Evolutionary conservation across 2,797 vertebrate genomes (phyloP), one percentile per base, ranked within the genome.

Genomic region (Pteropus rufus): DNA sequence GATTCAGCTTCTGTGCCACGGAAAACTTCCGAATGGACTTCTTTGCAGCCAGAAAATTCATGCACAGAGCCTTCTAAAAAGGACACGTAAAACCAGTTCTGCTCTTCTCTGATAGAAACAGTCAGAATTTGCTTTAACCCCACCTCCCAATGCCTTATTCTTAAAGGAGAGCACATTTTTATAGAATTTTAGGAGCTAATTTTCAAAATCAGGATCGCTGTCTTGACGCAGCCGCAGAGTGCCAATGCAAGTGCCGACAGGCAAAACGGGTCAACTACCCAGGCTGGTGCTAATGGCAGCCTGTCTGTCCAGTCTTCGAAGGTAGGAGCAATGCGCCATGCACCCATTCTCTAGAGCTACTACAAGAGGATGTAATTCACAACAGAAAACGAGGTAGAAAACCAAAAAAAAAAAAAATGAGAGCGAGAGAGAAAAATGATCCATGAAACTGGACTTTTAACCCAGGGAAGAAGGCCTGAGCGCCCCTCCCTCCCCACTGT

Each of bases 201-300:
- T 92, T 90, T 67, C 41, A 81, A 77, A 72, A 60, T 15, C 0
- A 70, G 15, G n/a, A 5, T 0, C 15, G 41, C 70, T 70, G 12
- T 54, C 67, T 16, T 1, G 1, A 34, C 14, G 21, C 6, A 18
- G 9, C 24, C 58, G 64, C 39, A 69, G 15, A 64, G 26, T 10
- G 26, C 36, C 29, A 67, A n/a, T 29, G 60, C 26, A 41, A 34
- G 72, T 19, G 49, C 44, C 67, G 19, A 12, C 39, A 18, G 44
- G 11, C 18, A 29, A 29, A 77, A 7, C 9, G 34, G 46, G 52
- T 0, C 12, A 21, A 19, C 15, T 2, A 3, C 12, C 2, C 0
- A 31, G 79, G 65, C 21, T 46, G 54, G 39, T 46, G n/a, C 8
- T 24, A 41, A 18, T 23, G 0, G 0, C 10, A 36, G n/a, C 2